Evolutionary conservation across 2,797 vertebrate species (phyloP).

Genomic region (Rhinoraja longicauda): DNA sequence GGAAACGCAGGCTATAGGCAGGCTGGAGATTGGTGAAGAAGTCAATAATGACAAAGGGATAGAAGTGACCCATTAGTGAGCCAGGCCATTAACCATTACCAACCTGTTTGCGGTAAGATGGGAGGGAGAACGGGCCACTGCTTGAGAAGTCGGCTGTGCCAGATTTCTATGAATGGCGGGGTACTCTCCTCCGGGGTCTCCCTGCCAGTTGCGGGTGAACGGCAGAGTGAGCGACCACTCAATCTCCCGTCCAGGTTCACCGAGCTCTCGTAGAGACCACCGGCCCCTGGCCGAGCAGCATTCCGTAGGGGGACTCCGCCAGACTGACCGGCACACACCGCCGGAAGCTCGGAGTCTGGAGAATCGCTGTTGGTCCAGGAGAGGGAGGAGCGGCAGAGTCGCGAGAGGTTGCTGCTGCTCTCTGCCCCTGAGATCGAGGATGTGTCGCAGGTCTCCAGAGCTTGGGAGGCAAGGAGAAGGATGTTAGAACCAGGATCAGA

Average conservation of each 20-base stretch:
- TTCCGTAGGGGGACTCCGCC: neutral
- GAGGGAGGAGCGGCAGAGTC: constrained; percentile 43
- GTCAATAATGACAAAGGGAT: constrained; percentile 42
- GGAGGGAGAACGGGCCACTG: constrained; percentile 63
- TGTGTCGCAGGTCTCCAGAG: neutral
- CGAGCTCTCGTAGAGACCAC: neutral
- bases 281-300: constrained; percentile 25
- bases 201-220: constrained; percentile 44
- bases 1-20: constrained; percentile 44
- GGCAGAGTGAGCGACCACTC: constrained; percentile 47
- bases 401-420: constrained; percentile 42
- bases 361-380: constrained; percentile 37
- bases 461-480: neutral
- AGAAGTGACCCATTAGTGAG: no score
- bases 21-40: constrained; percentile 63
- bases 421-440: constrained; percentile 19
- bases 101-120: constrained; percentile 71
- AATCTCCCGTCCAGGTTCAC: constrained; percentile 28
- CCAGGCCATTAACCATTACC: constrained; percentile 28
- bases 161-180: constrained; percentile 51
- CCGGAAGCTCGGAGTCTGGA: accelerated
- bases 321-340: neutral
- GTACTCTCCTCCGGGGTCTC: constrained; percentile 45
- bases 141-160: constrained; percentile 54
- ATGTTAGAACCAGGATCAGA: neutral